Evolutionary conservation across 2,113 vertebrate species (phyloP), one percentile per base, ranked within the genome.

Genomic region (Passer montanus): DNA sequence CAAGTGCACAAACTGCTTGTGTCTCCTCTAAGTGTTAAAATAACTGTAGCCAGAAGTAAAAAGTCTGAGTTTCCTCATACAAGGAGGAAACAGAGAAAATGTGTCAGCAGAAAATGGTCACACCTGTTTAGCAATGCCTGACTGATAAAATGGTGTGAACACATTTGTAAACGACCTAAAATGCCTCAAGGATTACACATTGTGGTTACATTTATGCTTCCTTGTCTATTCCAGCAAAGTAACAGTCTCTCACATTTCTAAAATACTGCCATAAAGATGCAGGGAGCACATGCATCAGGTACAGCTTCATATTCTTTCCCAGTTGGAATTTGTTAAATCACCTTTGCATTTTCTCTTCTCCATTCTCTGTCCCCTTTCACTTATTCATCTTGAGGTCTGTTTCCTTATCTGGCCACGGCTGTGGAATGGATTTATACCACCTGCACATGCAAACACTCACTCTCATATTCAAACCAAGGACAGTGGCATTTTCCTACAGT

Each of bases 61-160:
- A 87, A 50, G n/a, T 30, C 63, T 77, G 56, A 87, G 55, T 90
- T 90, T 81, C 76, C 70, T 86, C 55, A 52, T 47, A 31, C 0
- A 0, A 87, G 73, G 66, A 88, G 60, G 92, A 88, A 97, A 87
- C 47, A 64, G n/a, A 39, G 62, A 78, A 93, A 90, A 59, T 39
- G 46, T 49, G 72, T 80, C 68, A 91, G 89, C 58, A 89, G 96
- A 94, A 95, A 77, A 53, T 43, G 75, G 72, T 88, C 53, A n/a
- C 94, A 97, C 96, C 95, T 97, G 93, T 90, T 95, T 41, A 69
- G 84, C 70, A 87, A 94, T 69, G 79, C 94, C 84, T 78, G 75
- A 91, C 91, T 91, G 94, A 95, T 94, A 93, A 97, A 95, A 93
- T 94, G 82, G 93, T 91, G 97, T 94, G 96, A 90, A 94, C 92